A percentile compares a stretch with the other conserved stretches of the same genome.
phyloP scores from a whole-genome alignment of 2,113 vertebrate species.

The Salvelinus alpinus region DNA sequence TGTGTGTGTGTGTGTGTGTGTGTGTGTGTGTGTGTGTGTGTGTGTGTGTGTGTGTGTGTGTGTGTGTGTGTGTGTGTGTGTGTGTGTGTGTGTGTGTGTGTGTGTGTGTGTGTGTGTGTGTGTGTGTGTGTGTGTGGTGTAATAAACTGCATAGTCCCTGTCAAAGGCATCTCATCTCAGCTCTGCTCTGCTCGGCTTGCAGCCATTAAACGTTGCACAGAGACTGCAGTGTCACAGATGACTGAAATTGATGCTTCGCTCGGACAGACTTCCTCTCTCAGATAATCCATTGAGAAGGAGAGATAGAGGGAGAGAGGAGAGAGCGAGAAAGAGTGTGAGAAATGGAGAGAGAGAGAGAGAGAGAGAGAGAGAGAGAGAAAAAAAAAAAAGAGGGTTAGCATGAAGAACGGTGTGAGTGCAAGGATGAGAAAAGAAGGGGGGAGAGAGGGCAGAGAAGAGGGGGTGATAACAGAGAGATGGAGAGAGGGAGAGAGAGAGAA shows the following conservation, averaged over 20 bases:
- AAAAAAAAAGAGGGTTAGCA: not conserved
- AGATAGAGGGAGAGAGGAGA: conserved; percentile 1
- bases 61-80: too few species aligned
- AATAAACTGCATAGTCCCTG: too few species aligned
- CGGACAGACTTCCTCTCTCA: conserved; percentile 48
- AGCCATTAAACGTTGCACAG: conserved; percentile 16
- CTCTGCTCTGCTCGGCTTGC: conserved; percentile 67
- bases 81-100: too few species aligned
- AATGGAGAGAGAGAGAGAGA: not conserved
- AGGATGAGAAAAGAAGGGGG: conserved; percentile 26
- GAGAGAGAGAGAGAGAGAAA: not conserved
- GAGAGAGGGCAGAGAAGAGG: conserved; percentile 57
- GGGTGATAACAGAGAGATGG: conserved; percentile 36
- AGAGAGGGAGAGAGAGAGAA: too few species aligned
- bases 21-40: too few species aligned
- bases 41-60: too few species aligned
- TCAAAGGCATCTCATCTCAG: conserved; percentile 12
- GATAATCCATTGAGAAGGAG: conserved; percentile 33
- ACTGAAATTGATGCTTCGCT: conserved; percentile 68
- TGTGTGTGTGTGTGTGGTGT: too few species aligned
- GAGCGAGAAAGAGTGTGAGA: conserved; percentile 5
- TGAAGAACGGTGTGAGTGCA: not conserved
- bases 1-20: too few species aligned
- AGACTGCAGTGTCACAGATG: conserved; percentile 68
- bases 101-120: too few species aligned